Percentiles rank a stretch among this genome's conserved stretches.
Conservation (phyloP, 2,797 vertebrate species). For the Artibeus lituratus region DNA sequence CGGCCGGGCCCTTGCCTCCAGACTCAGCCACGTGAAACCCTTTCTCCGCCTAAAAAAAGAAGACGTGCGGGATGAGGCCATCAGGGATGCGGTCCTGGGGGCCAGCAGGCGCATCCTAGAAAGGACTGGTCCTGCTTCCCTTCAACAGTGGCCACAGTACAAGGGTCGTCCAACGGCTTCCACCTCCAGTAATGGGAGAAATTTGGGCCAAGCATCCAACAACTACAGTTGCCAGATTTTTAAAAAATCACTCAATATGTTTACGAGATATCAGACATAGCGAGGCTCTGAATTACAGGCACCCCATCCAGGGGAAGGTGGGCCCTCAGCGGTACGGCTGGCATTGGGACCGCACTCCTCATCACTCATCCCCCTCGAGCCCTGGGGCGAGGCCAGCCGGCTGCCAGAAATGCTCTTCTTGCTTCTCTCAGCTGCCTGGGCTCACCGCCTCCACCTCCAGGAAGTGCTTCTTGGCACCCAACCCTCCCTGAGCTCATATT, state of each 20-base stretch:
- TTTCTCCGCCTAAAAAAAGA: neutral
- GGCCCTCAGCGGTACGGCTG: neutral
- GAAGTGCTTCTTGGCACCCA: neutral
- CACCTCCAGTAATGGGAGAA: neutral
- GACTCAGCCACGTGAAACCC: neutral
- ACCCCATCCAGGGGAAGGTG: neutral
- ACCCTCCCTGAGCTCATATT: neutral
- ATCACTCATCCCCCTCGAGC: neutral
- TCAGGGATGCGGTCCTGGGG: neutral
- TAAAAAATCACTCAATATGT: neutral
- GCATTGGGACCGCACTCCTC: accelerated
- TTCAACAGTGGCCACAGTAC: neutral
- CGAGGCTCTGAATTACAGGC: neutral
- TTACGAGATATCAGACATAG: neutral
- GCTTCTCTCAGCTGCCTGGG: neutral
- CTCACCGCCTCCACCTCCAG: neutral
- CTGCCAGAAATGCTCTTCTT: neutral
- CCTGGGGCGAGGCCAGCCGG: neutral
- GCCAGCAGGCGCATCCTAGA: neutral
- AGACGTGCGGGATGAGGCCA: neutral
- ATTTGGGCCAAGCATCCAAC: neutral
- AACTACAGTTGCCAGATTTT: neutral
- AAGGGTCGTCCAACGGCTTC: accelerated
- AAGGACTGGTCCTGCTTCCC: neutral
- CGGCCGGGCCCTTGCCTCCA: neutral